Percentiles rank a stretch among this genome's conserved stretches.
Evolutionary conservation across 2,888 invertebrate genomes (phyloP).

Genomic region (Pristionchus arcanus): DNA sequence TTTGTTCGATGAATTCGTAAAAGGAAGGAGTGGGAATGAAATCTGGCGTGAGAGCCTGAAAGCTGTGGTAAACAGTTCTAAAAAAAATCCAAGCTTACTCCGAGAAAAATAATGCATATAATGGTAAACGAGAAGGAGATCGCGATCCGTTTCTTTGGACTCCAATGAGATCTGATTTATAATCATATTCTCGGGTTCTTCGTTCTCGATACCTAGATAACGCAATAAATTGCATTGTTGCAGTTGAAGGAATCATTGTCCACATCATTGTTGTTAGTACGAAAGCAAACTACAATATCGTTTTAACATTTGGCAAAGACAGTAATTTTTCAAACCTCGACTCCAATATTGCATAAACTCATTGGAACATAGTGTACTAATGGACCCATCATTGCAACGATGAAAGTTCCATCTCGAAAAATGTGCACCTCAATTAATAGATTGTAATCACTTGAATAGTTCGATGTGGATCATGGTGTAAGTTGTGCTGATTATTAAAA

Average conservation of each 20-base stretch:
- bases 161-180: neutral
- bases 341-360: neutral
- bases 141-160: neutral
- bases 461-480: neutral
- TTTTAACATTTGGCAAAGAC: neutral
- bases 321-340: neutral
- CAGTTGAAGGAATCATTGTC: neutral
- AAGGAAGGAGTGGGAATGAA: neutral
- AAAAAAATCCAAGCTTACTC: neutral
- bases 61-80: neutral
- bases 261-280: neutral
- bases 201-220: constrained; percentile 9
- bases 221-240: neutral
- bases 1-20: neutral
- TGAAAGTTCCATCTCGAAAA: constrained; percentile 12
- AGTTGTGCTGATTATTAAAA: no score
- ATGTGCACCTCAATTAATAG: neutral
- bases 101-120: neutral
- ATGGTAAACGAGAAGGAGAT: neutral
- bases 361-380: neutral
- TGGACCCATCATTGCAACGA: neutral
- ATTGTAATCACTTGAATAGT: neutral
- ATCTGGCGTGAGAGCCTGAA: neutral
- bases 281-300: neutral
- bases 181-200: no score